Conservation (phyloP, 2,888 invertebrate genomes). For the Leptinotarsa haldemani region DNA sequence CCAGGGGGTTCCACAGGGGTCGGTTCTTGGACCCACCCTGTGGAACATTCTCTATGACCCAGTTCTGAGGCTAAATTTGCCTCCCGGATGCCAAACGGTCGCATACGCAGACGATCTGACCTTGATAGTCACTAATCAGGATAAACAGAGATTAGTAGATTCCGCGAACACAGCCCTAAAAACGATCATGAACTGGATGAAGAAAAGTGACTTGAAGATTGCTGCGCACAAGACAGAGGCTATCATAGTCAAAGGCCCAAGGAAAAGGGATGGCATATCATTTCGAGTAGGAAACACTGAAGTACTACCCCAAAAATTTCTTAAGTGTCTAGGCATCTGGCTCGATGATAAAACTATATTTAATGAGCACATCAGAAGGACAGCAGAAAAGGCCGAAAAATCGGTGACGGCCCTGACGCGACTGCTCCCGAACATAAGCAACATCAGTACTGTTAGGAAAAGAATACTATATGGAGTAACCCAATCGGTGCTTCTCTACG, state of each 20-base stretch:
- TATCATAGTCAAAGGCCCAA: no score
- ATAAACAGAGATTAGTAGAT: constrained; percentile 1
- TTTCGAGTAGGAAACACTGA: no score
- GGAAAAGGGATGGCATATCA: no score
- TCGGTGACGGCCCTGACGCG: not conserved
- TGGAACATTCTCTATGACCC: constrained; percentile 28
- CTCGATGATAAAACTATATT: no score
- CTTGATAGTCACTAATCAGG: not conserved
- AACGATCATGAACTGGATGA: no score
- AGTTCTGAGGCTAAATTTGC: not conserved
- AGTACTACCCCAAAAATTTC: not conserved
- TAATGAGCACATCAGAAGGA: not conserved
- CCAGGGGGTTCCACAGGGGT: constrained; percentile 28
- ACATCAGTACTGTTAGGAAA: not conserved
- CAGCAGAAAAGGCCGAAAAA: not conserved
- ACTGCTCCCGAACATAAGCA: constrained; percentile 17
- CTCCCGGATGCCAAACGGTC: not conserved
- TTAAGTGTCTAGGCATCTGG: constrained; percentile 30
- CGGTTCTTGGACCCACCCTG: constrained; percentile 27
- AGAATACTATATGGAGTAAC: not conserved
- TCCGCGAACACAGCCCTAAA: constrained; percentile 23
- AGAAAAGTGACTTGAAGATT: constrained; percentile 15
- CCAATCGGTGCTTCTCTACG: no score
- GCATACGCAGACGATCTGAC: constrained; percentile 35
- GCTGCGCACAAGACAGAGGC: constrained; percentile 32